These are phyloP conservation scores for Maniola hyperantus DNA, from an alignment of 2,888 invertebrate species.

Conservation along the genomic window DNA sequence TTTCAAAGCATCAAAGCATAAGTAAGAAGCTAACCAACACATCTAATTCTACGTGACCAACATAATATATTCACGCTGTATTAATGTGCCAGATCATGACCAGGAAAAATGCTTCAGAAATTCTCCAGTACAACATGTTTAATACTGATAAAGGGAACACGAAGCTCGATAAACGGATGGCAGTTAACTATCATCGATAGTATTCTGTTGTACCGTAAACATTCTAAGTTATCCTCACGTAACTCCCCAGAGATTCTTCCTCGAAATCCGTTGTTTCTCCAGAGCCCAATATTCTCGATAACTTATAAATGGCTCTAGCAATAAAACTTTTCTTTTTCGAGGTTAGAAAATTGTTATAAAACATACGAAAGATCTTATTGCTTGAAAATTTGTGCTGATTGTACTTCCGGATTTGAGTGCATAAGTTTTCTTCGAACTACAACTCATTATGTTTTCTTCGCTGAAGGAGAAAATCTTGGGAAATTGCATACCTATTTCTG, in stretches of 20 bases:
- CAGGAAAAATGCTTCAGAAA: neutral
- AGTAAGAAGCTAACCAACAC: no score
- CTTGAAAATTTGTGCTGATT: neutral
- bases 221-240: neutral
- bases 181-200: constrained; percentile 13
- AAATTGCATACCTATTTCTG: neutral
- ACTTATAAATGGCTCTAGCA: constrained; percentile 9
- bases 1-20: no score
- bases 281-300: constrained; percentile 9
- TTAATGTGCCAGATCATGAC: no score
- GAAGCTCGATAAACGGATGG: neutral
- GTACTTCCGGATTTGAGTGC: neutral
- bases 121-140: neutral
- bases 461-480: neutral
- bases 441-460: constrained; percentile 4
- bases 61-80: no score
- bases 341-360: constrained; percentile 5
- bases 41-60: no score
- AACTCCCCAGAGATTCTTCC: neutral
- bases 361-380: constrained; percentile 2
- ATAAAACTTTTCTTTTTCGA: constrained; percentile 9
- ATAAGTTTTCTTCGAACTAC: constrained; percentile 3
- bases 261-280: constrained; percentile 1
- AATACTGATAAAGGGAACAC: neutral
- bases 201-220: constrained; percentile 2